Evolutionary conservation across 64 coral and sea anemone species (phyloP).

Genomic region (Porites lutea): DNA sequence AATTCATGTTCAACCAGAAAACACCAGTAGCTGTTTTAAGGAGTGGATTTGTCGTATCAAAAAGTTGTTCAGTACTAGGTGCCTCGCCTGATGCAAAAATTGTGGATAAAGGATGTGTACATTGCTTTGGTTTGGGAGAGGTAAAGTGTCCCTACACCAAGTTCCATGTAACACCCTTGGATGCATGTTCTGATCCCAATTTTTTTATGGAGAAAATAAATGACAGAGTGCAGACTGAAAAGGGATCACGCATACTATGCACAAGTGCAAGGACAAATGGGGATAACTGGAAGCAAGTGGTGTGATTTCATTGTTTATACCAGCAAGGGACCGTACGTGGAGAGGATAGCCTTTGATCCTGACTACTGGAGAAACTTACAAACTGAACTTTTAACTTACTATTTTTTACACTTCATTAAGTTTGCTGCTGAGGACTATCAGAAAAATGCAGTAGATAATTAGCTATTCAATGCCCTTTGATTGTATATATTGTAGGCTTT

Average conservation of each 20-base stretch:
- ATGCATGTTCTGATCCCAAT: conserved; percentile 36
- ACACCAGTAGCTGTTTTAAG: conserved; percentile 25
- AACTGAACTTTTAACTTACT: not conserved
- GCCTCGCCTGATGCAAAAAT: conserved; percentile 43
- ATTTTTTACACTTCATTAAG: not conserved
- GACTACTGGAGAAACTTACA: not conserved
- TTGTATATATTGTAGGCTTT: no score
- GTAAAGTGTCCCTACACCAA: conserved; percentile 51
- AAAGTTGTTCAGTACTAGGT: conserved; percentile 16
- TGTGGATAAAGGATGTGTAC: conserved; percentile 16
- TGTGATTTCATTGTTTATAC: conserved; percentile 36
- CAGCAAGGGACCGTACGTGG: not conserved
- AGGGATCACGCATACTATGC: conserved; percentile 11
- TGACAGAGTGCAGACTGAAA: conserved; percentile 25
- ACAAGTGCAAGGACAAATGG: conserved; percentile 42
- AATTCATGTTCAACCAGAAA: conserved; percentile 31
- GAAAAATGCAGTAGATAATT: not conserved
- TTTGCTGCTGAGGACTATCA: conserved; percentile 3
- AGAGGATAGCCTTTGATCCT: conserved; percentile 20
- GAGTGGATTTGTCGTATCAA: conserved; percentile 38
- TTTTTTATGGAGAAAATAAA: conserved; percentile 53
- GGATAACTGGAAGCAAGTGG: conserved; percentile 21
- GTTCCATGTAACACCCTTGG: conserved; percentile 15
- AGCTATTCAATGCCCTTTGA: no score
- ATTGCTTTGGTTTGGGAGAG: conserved; percentile 25